These are phyloP conservation scores for Nymphalis io DNA, from an alignment of 1,140 invertebrate genomes.

Conservation along the genomic window DNA sequence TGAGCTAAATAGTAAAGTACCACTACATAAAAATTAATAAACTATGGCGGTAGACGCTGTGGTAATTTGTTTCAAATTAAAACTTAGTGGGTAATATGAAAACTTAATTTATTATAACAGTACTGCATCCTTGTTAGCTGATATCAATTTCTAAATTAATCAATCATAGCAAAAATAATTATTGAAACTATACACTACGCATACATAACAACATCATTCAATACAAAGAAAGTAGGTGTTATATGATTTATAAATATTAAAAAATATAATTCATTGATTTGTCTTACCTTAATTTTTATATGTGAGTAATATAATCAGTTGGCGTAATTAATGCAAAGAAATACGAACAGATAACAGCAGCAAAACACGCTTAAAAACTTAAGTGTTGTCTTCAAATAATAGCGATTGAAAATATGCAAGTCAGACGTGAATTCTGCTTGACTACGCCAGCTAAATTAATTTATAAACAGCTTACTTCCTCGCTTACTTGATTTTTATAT, in stretches of 20 bases:
- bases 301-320: not conserved
- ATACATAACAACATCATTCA: no score
- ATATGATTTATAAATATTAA: not conserved
- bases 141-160: no score
- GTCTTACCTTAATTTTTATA: not conserved
- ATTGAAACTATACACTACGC: not conserved
- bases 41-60: no score
- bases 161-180: not conserved
- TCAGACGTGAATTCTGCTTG: not conserved
- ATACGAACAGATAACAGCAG: not conserved
- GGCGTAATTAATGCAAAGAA: not conserved
- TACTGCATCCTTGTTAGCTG: no score
- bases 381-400: not conserved
- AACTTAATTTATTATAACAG: no score
- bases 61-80: no score
- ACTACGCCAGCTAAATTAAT: not conserved
- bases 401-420: not conserved
- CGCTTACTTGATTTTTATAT: not conserved
- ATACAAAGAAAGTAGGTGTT: conserved; percentile 1
- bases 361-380: not conserved
- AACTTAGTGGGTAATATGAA: no score
- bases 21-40: no score
- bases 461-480: not conserved
- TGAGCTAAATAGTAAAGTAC: no score
- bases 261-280: not conserved